Evolutionary conservation across 2,888 invertebrate genomes (phyloP).

Genomic region (Lordiphosa fenestrarum): DNA sequence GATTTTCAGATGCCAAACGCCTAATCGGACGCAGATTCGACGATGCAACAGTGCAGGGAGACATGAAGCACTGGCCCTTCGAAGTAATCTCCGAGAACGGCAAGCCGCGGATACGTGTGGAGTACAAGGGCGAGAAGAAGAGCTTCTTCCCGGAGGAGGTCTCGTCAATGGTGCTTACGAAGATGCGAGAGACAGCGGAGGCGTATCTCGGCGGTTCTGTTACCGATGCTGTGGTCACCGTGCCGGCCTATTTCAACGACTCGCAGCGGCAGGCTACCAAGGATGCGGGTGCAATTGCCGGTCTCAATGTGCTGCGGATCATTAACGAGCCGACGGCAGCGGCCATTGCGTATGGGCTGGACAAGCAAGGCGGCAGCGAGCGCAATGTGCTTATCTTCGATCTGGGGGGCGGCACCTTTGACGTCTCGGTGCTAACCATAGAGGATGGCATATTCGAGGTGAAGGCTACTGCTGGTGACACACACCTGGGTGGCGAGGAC

Average conservation of each 20-base stretch:
- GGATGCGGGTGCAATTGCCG: conserved; percentile 91
- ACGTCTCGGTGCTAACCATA: conserved; percentile 93
- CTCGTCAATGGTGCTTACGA: conserved; percentile 94
- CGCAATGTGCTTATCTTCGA: conserved; percentile 87
- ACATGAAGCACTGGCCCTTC: conserved; percentile 97
- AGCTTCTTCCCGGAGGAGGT: conserved; percentile 96
- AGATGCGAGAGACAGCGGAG: conserved; percentile 92
- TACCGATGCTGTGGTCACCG: conserved; percentile 89
- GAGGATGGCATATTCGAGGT: conserved; percentile 97
- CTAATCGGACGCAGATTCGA: conserved; percentile 95
- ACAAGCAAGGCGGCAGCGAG: conserved; percentile 90
- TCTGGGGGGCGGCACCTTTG: conserved; percentile 92
- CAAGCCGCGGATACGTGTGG: conserved; percentile 90
- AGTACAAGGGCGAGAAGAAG: conserved; percentile 94
- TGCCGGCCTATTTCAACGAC: conserved; percentile 90
- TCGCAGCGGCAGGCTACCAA: conserved; percentile 89
- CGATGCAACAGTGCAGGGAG: conserved; percentile 93
- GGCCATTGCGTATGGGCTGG: conserved; percentile 95
- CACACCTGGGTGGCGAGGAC: conserved; percentile 78
- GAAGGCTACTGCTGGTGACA: conserved; percentile 86
- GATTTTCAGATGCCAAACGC: conserved; percentile 90
- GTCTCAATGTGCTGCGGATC: conserved; percentile 93
- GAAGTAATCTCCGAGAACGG: conserved; percentile 90
- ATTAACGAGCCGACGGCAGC: conserved; percentile 96
- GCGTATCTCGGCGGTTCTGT: conserved; percentile 86